Base-by-base conservation (phyloP, 1,140 invertebrate species). In the Lethrus apterus region DNA sequence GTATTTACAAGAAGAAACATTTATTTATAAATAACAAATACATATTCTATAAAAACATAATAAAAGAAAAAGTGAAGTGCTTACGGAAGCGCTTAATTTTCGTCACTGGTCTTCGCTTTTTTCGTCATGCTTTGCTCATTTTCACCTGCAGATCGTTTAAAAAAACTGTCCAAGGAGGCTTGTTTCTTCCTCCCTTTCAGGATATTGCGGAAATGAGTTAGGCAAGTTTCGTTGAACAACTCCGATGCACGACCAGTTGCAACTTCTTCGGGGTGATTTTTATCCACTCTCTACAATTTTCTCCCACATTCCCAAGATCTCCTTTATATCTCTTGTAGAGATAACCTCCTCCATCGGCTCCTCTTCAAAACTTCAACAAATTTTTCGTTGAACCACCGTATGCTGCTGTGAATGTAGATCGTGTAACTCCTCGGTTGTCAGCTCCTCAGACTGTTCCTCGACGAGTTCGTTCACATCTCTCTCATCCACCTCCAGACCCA, bases 101-200 rank as follows among this genome's bases (percentile, higher is more conserved):
- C 15, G 38, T 33, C 36, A 43, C 31, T 36, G 20, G 19, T 36
- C 32, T 46, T 36, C 14, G 33, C 40, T 40, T 52, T 49, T 44
- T 43, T 48, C 38, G 18, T 26, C 23, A 26, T n/a, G 23, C 23
- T 26, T 26, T 26, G n/a, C 23, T n/a, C n/a, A n/a, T n/a, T n/a
- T n/a, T n/a, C n/a, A n/a, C n/a, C n/a, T n/a, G 31, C 31, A 32
- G 42, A 45, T 35, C 32, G 23, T 26, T 36, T 36, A 44, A 52
- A 52, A 46, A 40, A 49, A 49, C 36, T 49, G 46, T 35, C 45
- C 46, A 52, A 52, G 50, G 50, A 48, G 45, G 33, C 44, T 52
- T 54, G 44, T 54, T 54, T 51, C 52, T 57, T 49, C 45, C 55
- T 57, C 46, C 46, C 49, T 56, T 50, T 57, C 52, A 57, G 55